These are phyloP conservation scores for Cavia porcellus DNA, from an alignment of 2,113 vertebrate genomes.

Conservation along the genomic window DNA sequence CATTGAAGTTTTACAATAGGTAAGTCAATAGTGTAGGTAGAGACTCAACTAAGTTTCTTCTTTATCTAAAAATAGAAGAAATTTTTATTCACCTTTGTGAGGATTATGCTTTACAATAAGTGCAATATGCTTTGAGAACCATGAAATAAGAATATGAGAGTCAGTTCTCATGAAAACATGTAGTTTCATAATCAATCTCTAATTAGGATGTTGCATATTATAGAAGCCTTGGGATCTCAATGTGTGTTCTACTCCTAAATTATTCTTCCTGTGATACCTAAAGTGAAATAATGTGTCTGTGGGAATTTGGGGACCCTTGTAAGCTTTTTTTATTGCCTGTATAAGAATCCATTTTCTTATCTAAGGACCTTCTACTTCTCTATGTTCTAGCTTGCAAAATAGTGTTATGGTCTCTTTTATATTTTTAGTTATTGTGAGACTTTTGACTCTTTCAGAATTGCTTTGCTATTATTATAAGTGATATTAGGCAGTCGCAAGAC, in stretches of 20 bases:
- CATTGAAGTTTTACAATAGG: background rate
- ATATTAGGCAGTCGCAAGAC: background rate
- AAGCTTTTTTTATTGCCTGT: background rate
- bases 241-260: background rate
- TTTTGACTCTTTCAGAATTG: conserved; percentile 13
- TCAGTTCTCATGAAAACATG: background rate
- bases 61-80: background rate
- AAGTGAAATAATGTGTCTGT: background rate
- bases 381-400: conserved; percentile 33
- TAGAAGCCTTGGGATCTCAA: background rate
- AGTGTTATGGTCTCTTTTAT: background rate
- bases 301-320: background rate
- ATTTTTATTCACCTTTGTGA: background rate
- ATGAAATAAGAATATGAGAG: background rate
- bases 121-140: conserved; percentile 12
- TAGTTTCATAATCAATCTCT: background rate
- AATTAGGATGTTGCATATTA: background rate
- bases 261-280: background rate
- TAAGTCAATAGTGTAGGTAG: background rate
- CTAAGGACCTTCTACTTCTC: background rate
- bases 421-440: conserved; percentile 8
- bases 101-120: background rate
- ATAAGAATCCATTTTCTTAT: conserved; percentile 14
- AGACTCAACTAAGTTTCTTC: background rate
- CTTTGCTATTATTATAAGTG: background rate